Evolutionary conservation across 1,140 invertebrate genomes (phyloP).

Genomic region (Drosophila sp.): DNA sequence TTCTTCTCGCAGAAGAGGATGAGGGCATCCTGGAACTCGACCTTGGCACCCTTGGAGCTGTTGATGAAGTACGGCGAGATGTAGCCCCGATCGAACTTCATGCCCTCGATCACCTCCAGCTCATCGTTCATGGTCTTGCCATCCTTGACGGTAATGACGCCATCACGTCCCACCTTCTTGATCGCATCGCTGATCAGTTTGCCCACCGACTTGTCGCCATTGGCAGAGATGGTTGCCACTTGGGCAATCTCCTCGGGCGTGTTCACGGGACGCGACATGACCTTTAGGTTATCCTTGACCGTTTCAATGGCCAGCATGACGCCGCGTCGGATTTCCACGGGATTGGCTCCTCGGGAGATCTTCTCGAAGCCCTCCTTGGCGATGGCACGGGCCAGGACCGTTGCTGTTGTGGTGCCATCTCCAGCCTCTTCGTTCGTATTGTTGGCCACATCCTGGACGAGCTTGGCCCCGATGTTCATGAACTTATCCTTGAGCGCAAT

Average conservation of each 20-base stretch:
- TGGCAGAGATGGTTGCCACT: slow-evolving; percentile 99
- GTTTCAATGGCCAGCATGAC: slow-evolving; percentile 98
- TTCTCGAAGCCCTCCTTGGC: slow-evolving; percentile 99
- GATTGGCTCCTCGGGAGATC: slow-evolving; percentile 99
- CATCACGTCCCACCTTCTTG: slow-evolving; percentile 98
- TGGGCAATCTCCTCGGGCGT: slow-evolving; percentile 99
- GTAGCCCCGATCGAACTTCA: slow-evolving; percentile 99
- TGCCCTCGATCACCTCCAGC: slow-evolving; percentile 98
- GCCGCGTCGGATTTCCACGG: slow-evolving; percentile 97
- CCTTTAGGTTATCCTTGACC: slow-evolving; percentile 94
- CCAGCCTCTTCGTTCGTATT: slow-evolving; percentile 99
- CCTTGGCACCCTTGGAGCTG: slow-evolving; percentile 97
- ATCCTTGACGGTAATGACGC: slow-evolving; percentile 99
- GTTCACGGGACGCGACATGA: slow-evolving; percentile 96
- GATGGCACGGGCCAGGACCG: slow-evolving; percentile 97
- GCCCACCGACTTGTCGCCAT: slow-evolving; percentile 97
- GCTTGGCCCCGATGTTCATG: slow-evolving; percentile 99
- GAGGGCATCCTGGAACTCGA: slow-evolving; percentile 98
- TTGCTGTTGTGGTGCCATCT: slow-evolving; percentile 99
- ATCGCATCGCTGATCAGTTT: slow-evolving; percentile 98
- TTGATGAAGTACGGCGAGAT: slow-evolving; percentile 99
- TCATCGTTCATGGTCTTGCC: slow-evolving; percentile 99
- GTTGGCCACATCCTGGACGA: slow-evolving; percentile 99
- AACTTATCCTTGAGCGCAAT: slow-evolving; percentile 99
- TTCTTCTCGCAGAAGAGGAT: slow-evolving; percentile 99